phyloP scores from a whole-genome alignment of 2,888 invertebrate species.

The Mesodorylaimus sp. region DNA sequence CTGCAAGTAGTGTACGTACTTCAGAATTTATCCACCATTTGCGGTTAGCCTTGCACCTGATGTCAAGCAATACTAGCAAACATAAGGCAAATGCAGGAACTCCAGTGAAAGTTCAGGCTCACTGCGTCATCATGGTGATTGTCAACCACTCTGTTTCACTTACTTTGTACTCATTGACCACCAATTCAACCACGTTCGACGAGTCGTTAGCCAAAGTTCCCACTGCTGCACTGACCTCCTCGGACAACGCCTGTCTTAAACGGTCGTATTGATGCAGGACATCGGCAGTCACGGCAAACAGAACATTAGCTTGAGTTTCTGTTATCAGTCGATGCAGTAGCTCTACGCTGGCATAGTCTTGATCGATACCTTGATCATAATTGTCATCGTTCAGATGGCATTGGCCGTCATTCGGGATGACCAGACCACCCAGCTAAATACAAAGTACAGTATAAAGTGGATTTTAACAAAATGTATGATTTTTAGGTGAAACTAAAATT shows the following conservation, averaged over 20 bases:
- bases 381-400: constrained; percentile 64
- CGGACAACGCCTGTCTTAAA: constrained; percentile 57
- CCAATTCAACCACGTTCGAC: constrained; percentile 81
- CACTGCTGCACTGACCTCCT: constrained; percentile 66
- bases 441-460: no score
- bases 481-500: no score
- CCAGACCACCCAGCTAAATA: constrained; percentile 64
- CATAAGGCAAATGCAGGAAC: no score
- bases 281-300: constrained; percentile 50
- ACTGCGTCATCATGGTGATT: no score
- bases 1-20: no score
- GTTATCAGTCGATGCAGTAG: constrained; percentile 67
- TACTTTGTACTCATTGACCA: constrained; percentile 63
- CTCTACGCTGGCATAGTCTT: constrained; percentile 90
- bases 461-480: no score
- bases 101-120: no score
- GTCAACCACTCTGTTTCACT: no score
- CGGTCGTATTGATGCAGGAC: constrained; percentile 65
- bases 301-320: constrained; percentile 44
- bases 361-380: constrained; percentile 13
- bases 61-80: no score
- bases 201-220: constrained; percentile 78
- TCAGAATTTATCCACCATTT: no score
- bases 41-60: no score
- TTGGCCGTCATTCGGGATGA: constrained; percentile 74